A percentile compares a stretch with the other conserved stretches of the same genome.
phyloP scores from a whole-genome alignment of 92 coral and sea anemone species.

The Micromussa lordhowensis region DNA sequence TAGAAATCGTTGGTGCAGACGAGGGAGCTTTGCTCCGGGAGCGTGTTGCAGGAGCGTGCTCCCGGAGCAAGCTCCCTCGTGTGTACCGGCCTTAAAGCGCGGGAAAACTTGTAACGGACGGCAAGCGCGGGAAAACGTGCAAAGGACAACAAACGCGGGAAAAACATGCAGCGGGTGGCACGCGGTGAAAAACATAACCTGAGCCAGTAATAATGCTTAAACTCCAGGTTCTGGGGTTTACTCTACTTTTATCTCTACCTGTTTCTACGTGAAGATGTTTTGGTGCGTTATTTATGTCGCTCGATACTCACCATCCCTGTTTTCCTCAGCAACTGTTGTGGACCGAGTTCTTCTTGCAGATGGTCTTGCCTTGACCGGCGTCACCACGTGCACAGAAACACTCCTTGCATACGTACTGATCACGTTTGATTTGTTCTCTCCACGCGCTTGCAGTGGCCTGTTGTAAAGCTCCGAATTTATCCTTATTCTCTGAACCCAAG shows the following conservation, averaged over 20 bases:
- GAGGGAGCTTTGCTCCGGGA: too few species aligned
- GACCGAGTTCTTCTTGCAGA: slow-evolving; percentile 91
- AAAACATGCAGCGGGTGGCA: neutral
- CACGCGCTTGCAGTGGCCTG: slow-evolving; percentile 67
- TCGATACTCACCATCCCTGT: slow-evolving; percentile 59
- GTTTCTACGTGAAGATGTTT: neutral
- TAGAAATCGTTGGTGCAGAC: too few species aligned
- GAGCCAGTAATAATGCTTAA: too few species aligned
- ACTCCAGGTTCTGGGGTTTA: too few species aligned
- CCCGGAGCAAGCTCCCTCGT: too few species aligned
- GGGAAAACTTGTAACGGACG: neutral
- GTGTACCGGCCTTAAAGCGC: too few species aligned
- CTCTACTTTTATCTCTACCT: neutral
- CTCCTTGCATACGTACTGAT: slow-evolving; percentile 87
- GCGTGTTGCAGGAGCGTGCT: too few species aligned
- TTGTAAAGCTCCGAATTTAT: slow-evolving; percentile 52
- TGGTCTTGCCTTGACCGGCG: slow-evolving; percentile 81
- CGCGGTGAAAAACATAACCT: neutral
- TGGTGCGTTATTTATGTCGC: neutral
- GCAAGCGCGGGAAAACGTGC: neutral
- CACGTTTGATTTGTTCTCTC: slow-evolving; percentile 92
- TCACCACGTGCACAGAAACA: slow-evolving; percentile 90
- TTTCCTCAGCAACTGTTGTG: slow-evolving; percentile 87
- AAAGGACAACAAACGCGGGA: neutral
- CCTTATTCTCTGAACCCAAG: slow-evolving; percentile 67